Percentiles rank a stretch among this genome's conserved stretches.
These are phyloP conservation scores for Odontocerum albicorne DNA, from an alignment of 2,888 invertebrate genomes.

Conservation along the genomic window DNA sequence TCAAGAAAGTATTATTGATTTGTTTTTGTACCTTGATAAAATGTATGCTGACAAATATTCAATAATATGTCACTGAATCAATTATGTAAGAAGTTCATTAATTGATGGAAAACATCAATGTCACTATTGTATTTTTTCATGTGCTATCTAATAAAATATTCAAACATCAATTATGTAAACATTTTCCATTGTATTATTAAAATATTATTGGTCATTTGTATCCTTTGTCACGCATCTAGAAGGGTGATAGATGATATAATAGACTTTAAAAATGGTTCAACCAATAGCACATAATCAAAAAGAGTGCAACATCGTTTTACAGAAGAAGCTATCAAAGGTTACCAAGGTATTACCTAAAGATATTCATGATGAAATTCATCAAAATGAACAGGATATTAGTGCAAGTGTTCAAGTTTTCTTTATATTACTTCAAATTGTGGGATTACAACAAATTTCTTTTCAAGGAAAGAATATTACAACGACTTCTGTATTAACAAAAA, in stretches of 20 bases:
- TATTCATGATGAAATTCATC: background rate
- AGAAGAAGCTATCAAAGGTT: conserved; percentile 26
- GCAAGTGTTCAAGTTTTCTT: conserved; percentile 27
- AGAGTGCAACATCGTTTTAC: conserved; percentile 17
- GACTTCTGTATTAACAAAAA: conserved; percentile 8
- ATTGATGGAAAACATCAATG: too few species aligned
- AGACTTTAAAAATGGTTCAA: background rate
- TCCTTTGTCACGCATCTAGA: too few species aligned
- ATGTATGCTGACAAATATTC: too few species aligned
- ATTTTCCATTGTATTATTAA: too few species aligned
- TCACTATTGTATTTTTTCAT: too few species aligned
- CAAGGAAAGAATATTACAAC: conserved; percentile 5
- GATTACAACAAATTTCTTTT: conserved; percentile 31
- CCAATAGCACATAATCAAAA: background rate
- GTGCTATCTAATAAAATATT: too few species aligned
- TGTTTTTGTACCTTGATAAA: too few species aligned
- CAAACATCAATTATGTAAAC: too few species aligned
- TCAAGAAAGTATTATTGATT: too few species aligned
- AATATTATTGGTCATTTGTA: too few species aligned
- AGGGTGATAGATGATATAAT: background rate
- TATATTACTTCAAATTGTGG: conserved; percentile 20
- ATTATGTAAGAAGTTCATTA: too few species aligned
- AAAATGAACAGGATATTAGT: conserved; percentile 18
- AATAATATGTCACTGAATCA: too few species aligned
- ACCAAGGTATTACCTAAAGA: conserved; percentile 29